phyloP scores from a whole-genome alignment of 2,888 invertebrate species.

The Matsumyia berberina region DNA sequence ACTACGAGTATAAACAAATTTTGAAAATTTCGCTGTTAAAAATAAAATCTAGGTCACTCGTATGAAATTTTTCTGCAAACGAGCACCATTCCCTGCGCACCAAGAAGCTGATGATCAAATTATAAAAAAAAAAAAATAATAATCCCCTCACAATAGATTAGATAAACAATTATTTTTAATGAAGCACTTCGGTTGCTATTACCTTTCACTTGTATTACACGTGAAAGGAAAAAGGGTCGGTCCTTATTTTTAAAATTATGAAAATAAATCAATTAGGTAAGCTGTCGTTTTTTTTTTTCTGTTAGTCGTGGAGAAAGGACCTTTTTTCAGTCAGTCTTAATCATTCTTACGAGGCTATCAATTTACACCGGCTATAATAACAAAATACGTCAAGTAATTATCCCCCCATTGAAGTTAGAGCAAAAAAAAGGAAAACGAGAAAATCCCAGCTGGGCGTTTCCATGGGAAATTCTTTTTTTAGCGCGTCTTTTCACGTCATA shows the following conservation, averaged over 20 bases:
- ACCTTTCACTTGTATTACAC: background rate
- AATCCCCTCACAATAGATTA: background rate
- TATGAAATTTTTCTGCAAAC: background rate
- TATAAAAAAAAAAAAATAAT: no score
- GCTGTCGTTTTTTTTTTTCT: background rate
- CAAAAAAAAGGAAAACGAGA: background rate
- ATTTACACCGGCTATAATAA: background rate
- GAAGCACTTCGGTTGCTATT: constrained; percentile 7
- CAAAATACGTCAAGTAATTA: constrained; percentile 13
- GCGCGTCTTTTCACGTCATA: background rate
- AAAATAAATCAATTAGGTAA: constrained; percentile 14
- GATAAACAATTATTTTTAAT: background rate
- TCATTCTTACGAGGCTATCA: background rate
- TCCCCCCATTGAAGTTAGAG: background rate
- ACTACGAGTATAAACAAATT: background rate
- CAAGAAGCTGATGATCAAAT: background rate
- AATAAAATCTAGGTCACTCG: constrained; percentile 1
- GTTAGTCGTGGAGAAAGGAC: constrained; percentile 1
- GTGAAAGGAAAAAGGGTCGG: background rate
- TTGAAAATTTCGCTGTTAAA: background rate
- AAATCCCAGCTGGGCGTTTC: constrained; percentile 1
- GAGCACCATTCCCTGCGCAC: background rate
- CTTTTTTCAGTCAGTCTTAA: background rate
- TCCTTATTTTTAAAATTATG: background rate
- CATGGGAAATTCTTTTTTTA: background rate